A percentile compares a stretch with the other conserved stretches of the same genome.
These are phyloP conservation scores for Numida meleagris DNA, from an alignment of 2,113 vertebrate species.

Conservation along the genomic window DNA sequence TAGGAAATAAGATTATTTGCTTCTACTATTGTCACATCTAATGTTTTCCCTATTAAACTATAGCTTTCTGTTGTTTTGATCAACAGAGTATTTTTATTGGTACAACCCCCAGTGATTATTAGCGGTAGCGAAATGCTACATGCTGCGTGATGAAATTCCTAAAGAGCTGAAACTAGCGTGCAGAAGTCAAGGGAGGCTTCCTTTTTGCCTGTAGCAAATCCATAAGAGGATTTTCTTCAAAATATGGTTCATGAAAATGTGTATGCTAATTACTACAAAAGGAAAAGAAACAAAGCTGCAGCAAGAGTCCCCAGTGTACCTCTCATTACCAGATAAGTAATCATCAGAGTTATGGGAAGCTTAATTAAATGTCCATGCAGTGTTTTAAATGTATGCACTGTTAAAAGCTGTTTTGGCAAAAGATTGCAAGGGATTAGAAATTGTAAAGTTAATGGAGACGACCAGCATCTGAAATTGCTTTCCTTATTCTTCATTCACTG, in stretches of 20 bases:
- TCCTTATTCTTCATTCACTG: conserved; percentile 11
- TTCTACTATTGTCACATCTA: not conserved
- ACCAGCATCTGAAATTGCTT: conserved; percentile 5
- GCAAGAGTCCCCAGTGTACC: not conserved
- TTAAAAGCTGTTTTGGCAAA: conserved; percentile 36
- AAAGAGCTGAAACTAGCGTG: not conserved
- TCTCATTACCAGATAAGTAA: conserved; percentile 57
- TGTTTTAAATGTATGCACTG: conserved; percentile 27
- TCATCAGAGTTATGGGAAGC: conserved; percentile 40
- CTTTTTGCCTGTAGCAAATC: conserved; percentile 44
- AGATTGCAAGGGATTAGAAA: conserved; percentile 31
- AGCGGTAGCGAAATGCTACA: not conserved
- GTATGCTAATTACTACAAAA: conserved; percentile 35
- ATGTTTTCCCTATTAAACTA: conserved; percentile 3
- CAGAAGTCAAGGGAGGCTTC: not conserved
- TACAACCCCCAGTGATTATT: conserved; percentile 9
- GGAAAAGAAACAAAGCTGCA: not conserved
- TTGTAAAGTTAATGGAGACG: not conserved
- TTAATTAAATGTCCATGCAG: conserved; percentile 45
- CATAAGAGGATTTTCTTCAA: conserved; percentile 40
- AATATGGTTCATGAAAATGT: conserved; percentile 44
- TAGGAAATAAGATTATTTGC: not conserved
- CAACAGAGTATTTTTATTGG: not conserved
- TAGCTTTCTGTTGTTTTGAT: conserved; percentile 7
- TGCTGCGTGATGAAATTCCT: conserved; percentile 8